Conservation (phyloP, 2,888 invertebrate genomes). For the Scaptomyza flava region DNA sequence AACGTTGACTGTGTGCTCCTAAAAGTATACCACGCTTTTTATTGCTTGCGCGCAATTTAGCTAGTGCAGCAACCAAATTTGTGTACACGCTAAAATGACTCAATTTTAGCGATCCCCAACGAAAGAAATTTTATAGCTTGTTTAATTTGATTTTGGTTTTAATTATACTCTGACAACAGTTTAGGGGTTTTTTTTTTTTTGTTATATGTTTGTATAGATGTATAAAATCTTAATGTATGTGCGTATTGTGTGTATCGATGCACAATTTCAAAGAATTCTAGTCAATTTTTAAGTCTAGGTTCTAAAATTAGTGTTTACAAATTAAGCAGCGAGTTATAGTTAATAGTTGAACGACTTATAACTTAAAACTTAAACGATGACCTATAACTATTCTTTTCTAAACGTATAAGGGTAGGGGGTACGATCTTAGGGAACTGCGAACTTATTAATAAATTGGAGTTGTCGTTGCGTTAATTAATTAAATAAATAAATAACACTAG, state of each 20-base stretch:
- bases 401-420: not conserved
- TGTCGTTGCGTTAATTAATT: constrained; percentile 33
- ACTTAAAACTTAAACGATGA: constrained; percentile 8
- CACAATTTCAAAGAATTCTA: not conserved
- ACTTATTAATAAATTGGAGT: constrained; percentile 33
- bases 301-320: constrained; percentile 16
- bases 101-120: not conserved
- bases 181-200: constrained; percentile 19
- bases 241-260: not conserved
- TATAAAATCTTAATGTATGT: not conserved
- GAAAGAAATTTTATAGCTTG: not conserved
- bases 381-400: constrained; percentile 2
- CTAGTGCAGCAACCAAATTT: not conserved
- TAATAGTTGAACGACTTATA: constrained; percentile 58
- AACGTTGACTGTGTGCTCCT: not conserved
- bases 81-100: not conserved
- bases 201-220: not conserved
- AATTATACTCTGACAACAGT: constrained; percentile 13
- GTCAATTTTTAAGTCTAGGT: constrained; percentile 1
- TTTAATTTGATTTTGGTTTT: not conserved
- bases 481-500: constrained; percentile 59
- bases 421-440: not conserved
- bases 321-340: constrained; percentile 53
- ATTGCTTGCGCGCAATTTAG: not conserved
- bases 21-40: not conserved